Evolutionary conservation across 37 sponge, comb jelly and placozoan genomes (phyloP), one percentile per base, ranked within the genome.

Genomic region (Oscarella lobularis): DNA sequence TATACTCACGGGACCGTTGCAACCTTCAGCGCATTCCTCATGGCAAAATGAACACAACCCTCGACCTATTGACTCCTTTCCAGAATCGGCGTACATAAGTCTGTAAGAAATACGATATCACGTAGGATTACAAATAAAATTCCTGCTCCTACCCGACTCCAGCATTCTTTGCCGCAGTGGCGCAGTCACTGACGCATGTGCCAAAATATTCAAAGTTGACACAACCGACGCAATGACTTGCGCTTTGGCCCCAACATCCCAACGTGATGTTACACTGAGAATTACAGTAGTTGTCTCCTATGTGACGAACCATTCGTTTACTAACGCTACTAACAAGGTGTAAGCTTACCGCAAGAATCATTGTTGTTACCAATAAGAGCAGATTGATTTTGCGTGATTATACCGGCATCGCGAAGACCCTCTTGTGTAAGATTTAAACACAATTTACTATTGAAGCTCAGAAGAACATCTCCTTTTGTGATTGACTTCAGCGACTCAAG

Each of bases 191-290:
- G 35, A 90, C 87, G 81, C 91, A 90, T 1, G 66, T 35, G 0
- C 65, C 39, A 30, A 37, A 38, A 70, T 84, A 77, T 38, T 37
- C 36, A 66, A 73, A 90, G 84, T 83, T 78, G 2, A 0, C 48
- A 65, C 91, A 90, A 3, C 79, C 72, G 32, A 80, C 91, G 81
- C 91, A 90, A 72, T 86, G 87, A 27, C 40, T 33, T 38, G 72
- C 79, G 1, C 14, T 69, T 4, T 76, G 72, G 2, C 91, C 87
- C 87, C 87, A 86, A 74, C 91, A 90, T 9, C 80, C 54, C 70
- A 3, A 37, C 33, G 0, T 54, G 38, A 82, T 68, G 66, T 74
- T 31, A 37, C 91, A 90, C 77, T 90, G 73, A 66, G 30, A 27
- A 41, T 87, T 78, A 48, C 91, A 90, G 3, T 75, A n/a, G 9